These are phyloP conservation scores for Hofmannophila pseudospretella DNA, from an alignment of 2,888 invertebrate species.

Conservation along the genomic window DNA sequence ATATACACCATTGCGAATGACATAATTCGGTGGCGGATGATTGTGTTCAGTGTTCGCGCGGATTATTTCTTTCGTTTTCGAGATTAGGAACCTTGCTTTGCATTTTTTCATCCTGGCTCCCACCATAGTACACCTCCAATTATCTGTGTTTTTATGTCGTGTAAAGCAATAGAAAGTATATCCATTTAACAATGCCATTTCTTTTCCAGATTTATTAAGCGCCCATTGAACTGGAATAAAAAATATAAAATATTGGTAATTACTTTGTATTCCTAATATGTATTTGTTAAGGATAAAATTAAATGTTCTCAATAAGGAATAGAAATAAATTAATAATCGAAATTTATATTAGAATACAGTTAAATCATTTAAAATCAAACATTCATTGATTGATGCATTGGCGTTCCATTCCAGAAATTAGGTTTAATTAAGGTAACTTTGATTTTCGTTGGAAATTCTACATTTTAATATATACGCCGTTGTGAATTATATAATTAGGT, in stretches of 20 bases:
- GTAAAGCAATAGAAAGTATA: slow-evolving; percentile 10
- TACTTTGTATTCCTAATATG: too few species aligned
- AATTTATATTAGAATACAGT: too few species aligned
- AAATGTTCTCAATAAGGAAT: too few species aligned
- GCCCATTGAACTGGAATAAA: slow-evolving; percentile 17
- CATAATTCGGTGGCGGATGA: not conserved
- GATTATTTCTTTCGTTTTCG: not conserved
- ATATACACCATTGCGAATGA: not conserved
- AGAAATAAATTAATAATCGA: too few species aligned
- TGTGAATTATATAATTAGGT: not conserved
- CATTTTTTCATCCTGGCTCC: too few species aligned
- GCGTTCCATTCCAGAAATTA: too few species aligned
- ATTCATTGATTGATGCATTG: too few species aligned
- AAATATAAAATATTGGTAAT: too few species aligned
- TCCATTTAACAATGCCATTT: slow-evolving; percentile 18
- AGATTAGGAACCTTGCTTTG: not conserved
- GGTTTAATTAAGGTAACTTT: too few species aligned
- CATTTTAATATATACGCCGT: not conserved
- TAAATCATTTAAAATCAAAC: too few species aligned
- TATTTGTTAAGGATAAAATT: too few species aligned
- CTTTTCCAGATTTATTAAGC: slow-evolving; percentile 24
- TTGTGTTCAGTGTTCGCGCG: not conserved
- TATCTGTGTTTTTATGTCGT: not conserved
- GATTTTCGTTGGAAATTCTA: not conserved
- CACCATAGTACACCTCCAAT: not conserved